Percentiles rank a stretch among this genome's conserved stretches.
Conservation (phyloP, 2,888 invertebrate species). For the Phlogophora meticulosa region DNA sequence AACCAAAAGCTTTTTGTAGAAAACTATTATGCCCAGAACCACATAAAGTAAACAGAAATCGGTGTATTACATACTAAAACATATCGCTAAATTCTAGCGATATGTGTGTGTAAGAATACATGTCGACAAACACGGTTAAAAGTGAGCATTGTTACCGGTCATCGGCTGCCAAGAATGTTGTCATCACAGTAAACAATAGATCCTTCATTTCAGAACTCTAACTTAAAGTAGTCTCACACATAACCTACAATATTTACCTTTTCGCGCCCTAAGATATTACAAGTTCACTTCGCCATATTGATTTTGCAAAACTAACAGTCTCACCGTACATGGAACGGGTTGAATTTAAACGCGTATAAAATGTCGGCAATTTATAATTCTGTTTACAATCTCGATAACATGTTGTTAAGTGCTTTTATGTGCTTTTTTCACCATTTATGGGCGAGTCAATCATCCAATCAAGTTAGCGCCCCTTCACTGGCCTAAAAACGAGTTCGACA, state of each 20-base stretch:
- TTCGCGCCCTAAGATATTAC: conserved; percentile 12
- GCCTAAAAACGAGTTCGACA: conserved; percentile 63
- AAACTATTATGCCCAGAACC: neutral
- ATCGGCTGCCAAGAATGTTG: conserved; percentile 44
- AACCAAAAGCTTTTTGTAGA: neutral
- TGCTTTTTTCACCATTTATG: conserved; percentile 75
- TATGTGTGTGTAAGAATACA: no score
- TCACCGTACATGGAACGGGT: conserved; percentile 1
- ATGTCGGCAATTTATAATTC: conserved; percentile 69
- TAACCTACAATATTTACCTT: conserved; percentile 28
- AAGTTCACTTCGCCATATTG: conserved; percentile 35
- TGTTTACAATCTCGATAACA: conserved; percentile 82
- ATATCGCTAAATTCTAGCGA: conserved; percentile 20
- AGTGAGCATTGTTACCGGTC: conserved; percentile 22
- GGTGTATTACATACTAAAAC: conserved; percentile 12
- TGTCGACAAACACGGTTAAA: conserved; percentile 28
- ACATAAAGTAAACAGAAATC: conserved; percentile 11
- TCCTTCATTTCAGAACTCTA: conserved; percentile 38
- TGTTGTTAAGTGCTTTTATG: conserved; percentile 72
- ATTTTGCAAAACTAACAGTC: conserved; percentile 33
- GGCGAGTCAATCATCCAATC: conserved; percentile 88
- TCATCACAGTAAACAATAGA: conserved; percentile 44
- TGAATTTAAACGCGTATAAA: conserved; percentile 43
- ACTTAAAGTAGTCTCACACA: conserved; percentile 23
- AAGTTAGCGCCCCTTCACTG: conserved; percentile 74